Conservation (phyloP, 2,113 vertebrate species). For the Anarhynchus alexandrinus region DNA sequence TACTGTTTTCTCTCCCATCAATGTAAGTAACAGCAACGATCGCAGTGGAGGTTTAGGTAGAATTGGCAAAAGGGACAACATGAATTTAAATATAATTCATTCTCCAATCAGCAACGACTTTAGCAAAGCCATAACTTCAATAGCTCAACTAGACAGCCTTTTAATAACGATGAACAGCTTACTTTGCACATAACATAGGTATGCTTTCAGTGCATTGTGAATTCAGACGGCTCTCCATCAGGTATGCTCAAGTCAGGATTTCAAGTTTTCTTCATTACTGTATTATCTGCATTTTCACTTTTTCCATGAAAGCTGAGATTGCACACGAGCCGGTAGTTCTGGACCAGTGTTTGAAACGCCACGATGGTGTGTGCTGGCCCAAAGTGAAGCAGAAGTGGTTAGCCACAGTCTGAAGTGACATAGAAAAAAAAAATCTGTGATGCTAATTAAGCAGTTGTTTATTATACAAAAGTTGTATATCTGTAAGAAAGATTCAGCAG, state of each 20-base stretch:
- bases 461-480: neutral
- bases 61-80: neutral
- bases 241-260: neutral
- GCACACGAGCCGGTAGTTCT: fast-evolving
- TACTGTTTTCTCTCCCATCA: neutral
- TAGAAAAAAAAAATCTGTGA: neutral
- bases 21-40: neutral
- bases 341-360: neutral
- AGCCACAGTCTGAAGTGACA: neutral
- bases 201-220: neutral
- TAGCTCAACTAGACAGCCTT: neutral
- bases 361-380: neutral
- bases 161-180: neutral
- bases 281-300: neutral
- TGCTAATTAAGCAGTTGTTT: neutral
- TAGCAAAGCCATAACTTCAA: neutral
- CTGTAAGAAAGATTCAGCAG: neutral
- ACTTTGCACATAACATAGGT: neutral
- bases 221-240: neutral
- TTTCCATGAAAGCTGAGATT: neutral
- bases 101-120: neutral
- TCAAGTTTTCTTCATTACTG: neutral
- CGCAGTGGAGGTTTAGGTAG: neutral
- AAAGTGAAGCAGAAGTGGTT: fast-evolving
- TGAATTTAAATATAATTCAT: neutral